A percentile compares a stretch with the other conserved stretches of the same genome.
Conservation (phyloP, 2,888 invertebrate genomes). For the Mamestra brassicae region DNA sequence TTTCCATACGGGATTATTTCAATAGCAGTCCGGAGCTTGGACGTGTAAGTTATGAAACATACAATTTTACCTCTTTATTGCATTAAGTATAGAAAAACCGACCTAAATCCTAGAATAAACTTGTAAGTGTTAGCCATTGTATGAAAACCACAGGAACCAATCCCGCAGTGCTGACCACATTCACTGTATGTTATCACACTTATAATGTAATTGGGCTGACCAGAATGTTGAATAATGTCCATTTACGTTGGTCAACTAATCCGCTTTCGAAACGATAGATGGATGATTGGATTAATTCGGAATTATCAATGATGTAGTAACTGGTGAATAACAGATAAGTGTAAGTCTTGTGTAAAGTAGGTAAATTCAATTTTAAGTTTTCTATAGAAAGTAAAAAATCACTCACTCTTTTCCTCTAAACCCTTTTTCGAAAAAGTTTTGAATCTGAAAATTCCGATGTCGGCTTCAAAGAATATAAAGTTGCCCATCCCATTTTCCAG, state of each 20-base stretch:
- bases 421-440: too few species aligned
- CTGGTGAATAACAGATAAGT: too few species aligned
- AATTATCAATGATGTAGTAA: background rate
- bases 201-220: conserved; percentile 8
- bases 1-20: too few species aligned
- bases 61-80: too few species aligned
- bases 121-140: background rate
- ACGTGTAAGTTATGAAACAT: background rate
- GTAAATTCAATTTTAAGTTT: background rate
- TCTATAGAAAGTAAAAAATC: too few species aligned
- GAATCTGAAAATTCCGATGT: too few species aligned
- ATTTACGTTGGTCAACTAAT: conserved; percentile 7
- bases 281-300: background rate
- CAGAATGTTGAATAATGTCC: conserved; percentile 26
- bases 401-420: too few species aligned
- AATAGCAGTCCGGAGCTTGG: background rate
- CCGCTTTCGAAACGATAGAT: conserved; percentile 5
- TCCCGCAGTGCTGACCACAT: conserved; percentile 21
- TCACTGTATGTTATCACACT: background rate
- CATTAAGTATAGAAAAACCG: background rate
- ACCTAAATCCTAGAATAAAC: conserved; percentile 13
- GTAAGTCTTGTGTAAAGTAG: too few species aligned
- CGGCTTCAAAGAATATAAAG: too few species aligned
- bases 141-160: conserved; percentile 34
- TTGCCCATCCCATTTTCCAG: too few species aligned